Evolutionary conservation across 2,888 invertebrate species (phyloP), one percentile per base, ranked within the genome.

Genomic region (Tortrix viridana): DNA sequence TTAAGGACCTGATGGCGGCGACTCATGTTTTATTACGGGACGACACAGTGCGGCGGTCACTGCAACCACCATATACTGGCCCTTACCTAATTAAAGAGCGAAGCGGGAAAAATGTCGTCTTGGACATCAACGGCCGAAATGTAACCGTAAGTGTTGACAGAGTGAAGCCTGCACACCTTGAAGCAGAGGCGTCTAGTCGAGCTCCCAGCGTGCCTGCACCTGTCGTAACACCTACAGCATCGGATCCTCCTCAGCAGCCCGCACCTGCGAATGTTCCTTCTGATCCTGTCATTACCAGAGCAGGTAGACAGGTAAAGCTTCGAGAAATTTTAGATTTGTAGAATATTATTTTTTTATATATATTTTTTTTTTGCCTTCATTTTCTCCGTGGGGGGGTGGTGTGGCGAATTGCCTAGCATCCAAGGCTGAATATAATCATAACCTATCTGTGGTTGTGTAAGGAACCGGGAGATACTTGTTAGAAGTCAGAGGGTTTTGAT

Each of bases 1-100:
- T 18, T n/a, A 67, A 65, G 22, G 65, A 64, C n/a, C 47, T 67
- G 4, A 18, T 9, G 1, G 20, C 22, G 4, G 16, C 52, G 3
- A 48, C 57, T n/a, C 66, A 66, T 22, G 67, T 66, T 1, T 67
- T 65, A 37, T 26, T 70, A 2, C 38, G 67, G 0, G 60, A 70
- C 19, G 67, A 67, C 49, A 37, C 66, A 1, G 60, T 66, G 9
- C 56, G 65, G 4, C 37, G 43, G 2, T 54, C 69, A 0, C 47
- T 69, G 9, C 55, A 67, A 52, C 65, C 62, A 4, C 65, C 69
- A 0, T 67, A 66, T 44, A 65, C 61, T 0, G 67, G 69, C 0
- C 66, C 69, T 0, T 62, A 57, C 26, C 23, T 19, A 0, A 44
- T 55, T 16, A 55, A 32, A 18, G 5, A n/a, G 7, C 23, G 44